A percentile compares a stretch with the other conserved stretches of the same genome.
Evolutionary conservation across 2,888 invertebrate species (phyloP).

Genomic region (Sialis lutaria): DNA sequence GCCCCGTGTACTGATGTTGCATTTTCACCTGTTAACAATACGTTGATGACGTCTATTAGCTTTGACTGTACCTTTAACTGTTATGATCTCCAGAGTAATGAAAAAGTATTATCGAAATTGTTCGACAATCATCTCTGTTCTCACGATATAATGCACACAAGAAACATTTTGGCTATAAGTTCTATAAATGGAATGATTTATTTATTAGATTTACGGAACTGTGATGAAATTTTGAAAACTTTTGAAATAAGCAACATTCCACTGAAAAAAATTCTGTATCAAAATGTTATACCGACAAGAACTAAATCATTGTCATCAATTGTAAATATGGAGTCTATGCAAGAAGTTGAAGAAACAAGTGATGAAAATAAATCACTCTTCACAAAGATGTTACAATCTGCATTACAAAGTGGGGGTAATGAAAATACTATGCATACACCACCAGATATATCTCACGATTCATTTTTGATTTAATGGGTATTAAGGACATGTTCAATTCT

Average conservation of each 20-base stretch:
- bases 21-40: constrained; percentile 34
- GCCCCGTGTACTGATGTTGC: constrained; percentile 37
- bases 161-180: constrained; percentile 34
- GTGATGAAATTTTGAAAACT: constrained; percentile 27
- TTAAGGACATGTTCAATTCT: too few relatives aligned
- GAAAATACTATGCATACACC: neutral
- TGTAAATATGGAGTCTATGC: neutral
- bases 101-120: constrained; percentile 27
- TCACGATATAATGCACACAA: constrained; percentile 25
- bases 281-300: constrained; percentile 18
- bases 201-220: constrained; percentile 35
- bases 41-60: constrained; percentile 35
- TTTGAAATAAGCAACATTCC: constrained; percentile 32
- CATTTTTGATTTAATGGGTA: too few relatives aligned
- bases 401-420: neutral
- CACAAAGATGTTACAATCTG: neutral
- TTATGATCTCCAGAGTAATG: constrained; percentile 33
- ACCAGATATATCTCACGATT: too few relatives aligned
- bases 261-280: constrained; percentile 30
- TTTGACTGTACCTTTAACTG: constrained; percentile 37
- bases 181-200: constrained; percentile 34
- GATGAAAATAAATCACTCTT: neutral
- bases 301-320: neutral
- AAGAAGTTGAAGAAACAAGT: neutral
- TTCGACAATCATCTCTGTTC: constrained; percentile 27